Base-by-base conservation (phyloP, 2,888 invertebrate genomes). In the Atherix ibis region DNA sequence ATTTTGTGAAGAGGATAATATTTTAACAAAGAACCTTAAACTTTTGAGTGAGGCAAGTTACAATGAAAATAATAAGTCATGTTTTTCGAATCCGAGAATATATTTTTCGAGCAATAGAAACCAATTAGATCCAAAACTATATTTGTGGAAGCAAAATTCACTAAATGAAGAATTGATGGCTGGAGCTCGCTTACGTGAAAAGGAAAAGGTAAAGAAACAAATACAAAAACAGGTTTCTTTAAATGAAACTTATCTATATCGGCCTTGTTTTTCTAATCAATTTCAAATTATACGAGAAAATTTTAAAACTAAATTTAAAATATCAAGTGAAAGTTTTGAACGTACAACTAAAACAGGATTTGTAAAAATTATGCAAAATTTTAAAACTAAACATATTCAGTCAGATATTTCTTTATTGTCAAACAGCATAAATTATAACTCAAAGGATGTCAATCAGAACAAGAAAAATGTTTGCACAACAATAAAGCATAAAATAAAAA, bases 121-220 rank as follows among this genome's bases (percentile, higher is more conserved):
- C 36, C 40, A 40, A 38, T 34, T 25, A 10, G 46, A 46, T 31
- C 40, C 46, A 24, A 49, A 73, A 68, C 39, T 47, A 12, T 53
- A 51, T 34, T 37, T 59, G 38, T 52, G 61, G n/a, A 62, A 89
- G 51, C 88, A 89, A 55, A 77, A 82, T 42, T 88, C 88, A 2
- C 67, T 89, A 40, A 88, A 88, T 51, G 88, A 88, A 54, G 88
- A 88, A 53, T 63, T 87, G 10, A 84, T 88, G 78, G 85, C 83
- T 3, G 76, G 76, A n/a, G 87, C 85, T 48, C 65, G 88, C 35
- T 59, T 87, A 48, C 64, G 77, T 40, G 88, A 88, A 54, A 87
- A 85, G 48, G 85, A 87, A 53, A 68, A 70, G 31, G 71, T 88
- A 14, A 68, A 82, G 37, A 77, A 76, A 50, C 81, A 85, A 50